These are phyloP conservation scores for Piscicola geometra DNA, from an alignment of 2,888 invertebrate species.

Conservation along the genomic window DNA sequence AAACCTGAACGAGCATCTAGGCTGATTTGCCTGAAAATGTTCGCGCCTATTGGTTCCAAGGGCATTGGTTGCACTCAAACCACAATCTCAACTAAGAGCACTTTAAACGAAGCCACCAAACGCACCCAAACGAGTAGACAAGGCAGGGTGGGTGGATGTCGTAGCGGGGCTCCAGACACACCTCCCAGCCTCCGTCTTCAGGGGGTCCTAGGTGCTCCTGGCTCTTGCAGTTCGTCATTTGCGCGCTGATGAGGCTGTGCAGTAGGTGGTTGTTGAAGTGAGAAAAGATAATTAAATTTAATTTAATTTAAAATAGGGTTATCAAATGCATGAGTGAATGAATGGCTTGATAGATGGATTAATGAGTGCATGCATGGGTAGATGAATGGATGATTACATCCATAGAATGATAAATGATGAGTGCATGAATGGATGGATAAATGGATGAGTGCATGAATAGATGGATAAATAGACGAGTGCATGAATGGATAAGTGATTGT, in stretches of 20 bases:
- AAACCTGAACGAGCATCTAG: no score
- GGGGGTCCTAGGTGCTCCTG: conserved; percentile 47
- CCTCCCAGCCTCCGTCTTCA: conserved; percentile 54
- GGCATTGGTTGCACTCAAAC: no score
- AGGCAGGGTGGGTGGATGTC: conserved; percentile 48
- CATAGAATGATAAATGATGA: neutral
- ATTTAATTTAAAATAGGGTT: neutral
- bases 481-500: neutral
- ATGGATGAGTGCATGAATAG: no score
- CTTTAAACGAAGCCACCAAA: no score
- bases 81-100: no score
- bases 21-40: no score
- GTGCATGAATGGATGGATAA: no score
- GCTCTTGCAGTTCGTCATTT: conserved; percentile 37
- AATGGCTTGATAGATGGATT: neutral
- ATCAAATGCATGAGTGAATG: neutral
- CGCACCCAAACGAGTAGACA: conserved; percentile 52
- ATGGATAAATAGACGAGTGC: no score
- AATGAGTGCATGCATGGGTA: no score
- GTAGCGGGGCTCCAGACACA: conserved; percentile 50
- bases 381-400: neutral
- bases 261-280: no score
- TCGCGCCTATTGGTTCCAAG: no score
- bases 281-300: neutral
- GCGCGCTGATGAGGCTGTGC: conserved; percentile 39